A percentile compares a stretch with the other conserved stretches of the same genome.
Evolutionary conservation across 1,140 invertebrate genomes (phyloP).

Genomic region (Oedothorax gibbosus): DNA sequence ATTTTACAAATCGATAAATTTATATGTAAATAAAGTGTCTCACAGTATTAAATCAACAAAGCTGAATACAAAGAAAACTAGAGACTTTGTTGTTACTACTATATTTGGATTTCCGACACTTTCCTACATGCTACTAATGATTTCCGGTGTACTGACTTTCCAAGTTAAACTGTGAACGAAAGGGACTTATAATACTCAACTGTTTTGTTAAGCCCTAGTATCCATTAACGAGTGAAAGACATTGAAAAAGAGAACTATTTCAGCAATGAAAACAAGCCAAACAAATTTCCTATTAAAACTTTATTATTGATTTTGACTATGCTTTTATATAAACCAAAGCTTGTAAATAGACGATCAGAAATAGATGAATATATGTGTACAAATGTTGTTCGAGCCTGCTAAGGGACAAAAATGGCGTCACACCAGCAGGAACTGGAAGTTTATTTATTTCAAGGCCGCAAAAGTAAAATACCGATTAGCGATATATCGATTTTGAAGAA

Average conservation of each 20-base stretch:
- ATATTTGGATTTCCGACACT: too few species aligned
- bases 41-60: conserved; percentile 21
- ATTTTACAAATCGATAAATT: too few species aligned
- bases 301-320: conserved; percentile 34
- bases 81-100: too few species aligned
- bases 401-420: background rate
- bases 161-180: too few species aligned
- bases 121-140: too few species aligned
- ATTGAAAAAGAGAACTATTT: background rate
- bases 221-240: background rate
- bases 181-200: too few species aligned
- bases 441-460: conserved; percentile 45
- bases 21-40: conserved; percentile 24
- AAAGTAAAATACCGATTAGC: conserved; percentile 25
- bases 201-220: background rate
- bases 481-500: conserved; percentile 31
- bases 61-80: too few species aligned
- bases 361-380: conserved; percentile 60
- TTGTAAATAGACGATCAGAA: conserved; percentile 51
- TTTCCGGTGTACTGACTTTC: too few species aligned
- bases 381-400: conserved; percentile 55
- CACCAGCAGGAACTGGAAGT: conserved; percentile 46
- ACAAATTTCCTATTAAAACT: conserved; percentile 48
- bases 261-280: conserved; percentile 39
- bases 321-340: conserved; percentile 61